phyloP scores from a whole-genome alignment of 2,113 vertebrate genomes.

The Micronycteris hirsuta region DNA sequence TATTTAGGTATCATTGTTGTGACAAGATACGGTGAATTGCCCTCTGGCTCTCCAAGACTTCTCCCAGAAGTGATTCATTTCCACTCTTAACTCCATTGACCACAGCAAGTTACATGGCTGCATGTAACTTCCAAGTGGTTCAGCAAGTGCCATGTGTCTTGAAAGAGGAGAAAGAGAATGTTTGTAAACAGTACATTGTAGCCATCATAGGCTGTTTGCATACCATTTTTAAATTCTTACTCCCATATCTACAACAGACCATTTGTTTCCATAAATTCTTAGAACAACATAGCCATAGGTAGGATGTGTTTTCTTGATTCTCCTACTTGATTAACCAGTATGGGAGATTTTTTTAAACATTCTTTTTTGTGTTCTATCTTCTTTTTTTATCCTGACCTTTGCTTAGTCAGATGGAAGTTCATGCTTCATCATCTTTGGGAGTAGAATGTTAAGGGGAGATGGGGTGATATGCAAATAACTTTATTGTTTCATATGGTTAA shows the following conservation, averaged over 20 bases:
- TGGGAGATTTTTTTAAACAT: background rate
- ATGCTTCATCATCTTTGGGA: background rate
- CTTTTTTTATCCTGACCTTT: background rate
- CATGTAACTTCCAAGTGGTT: background rate
- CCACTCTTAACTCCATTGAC: background rate
- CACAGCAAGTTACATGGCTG: background rate
- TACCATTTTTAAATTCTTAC: background rate
- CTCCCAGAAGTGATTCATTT: background rate
- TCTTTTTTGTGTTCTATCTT: background rate
- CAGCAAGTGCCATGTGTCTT: background rate
- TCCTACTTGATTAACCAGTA: background rate
- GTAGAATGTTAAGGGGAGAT: background rate
- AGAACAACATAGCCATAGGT: background rate
- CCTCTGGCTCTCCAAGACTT: background rate
- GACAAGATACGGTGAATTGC: background rate
- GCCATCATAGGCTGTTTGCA: background rate
- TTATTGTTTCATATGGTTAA: background rate
- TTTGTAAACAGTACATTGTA: background rate
- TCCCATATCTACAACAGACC: background rate
- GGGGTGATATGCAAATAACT: background rate
- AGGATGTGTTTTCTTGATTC: background rate
- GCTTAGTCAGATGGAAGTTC: background rate
- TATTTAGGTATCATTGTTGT: background rate
- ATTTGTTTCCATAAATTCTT: background rate
- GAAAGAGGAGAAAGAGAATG: background rate